phyloP scores from a whole-genome alignment of 2,888 invertebrate species.

The Cantharis nigra region DNA sequence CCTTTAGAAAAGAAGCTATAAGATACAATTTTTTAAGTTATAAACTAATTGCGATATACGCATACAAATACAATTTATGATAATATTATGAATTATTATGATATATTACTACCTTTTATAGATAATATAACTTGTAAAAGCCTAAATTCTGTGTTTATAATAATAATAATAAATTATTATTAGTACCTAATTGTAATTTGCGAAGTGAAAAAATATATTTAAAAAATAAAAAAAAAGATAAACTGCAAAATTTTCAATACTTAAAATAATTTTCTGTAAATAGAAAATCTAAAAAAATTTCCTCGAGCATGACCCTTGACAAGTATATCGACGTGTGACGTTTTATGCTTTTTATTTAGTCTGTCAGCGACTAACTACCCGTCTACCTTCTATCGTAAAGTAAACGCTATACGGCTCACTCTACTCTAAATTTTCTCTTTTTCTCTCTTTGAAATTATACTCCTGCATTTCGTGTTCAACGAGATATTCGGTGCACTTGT shows the following conservation, averaged over 20 bases:
- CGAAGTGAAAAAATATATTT: too few species aligned
- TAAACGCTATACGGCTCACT: neutral
- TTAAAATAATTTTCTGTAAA: neutral
- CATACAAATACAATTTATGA: neutral
- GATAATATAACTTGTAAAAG: too few species aligned
- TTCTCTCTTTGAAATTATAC: neutral
- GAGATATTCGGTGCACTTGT: slow-evolving; percentile 9
- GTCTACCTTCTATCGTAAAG: neutral
- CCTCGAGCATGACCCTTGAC: neutral
- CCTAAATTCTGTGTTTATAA: too few species aligned
- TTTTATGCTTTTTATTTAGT: neutral
- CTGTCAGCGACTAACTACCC: neutral
- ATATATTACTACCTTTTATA: too few species aligned
- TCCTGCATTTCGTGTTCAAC: slow-evolving; percentile 7
- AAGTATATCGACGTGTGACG: neutral
- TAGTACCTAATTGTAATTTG: too few species aligned
- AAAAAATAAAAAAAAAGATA: too few species aligned
- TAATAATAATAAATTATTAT: too few species aligned
- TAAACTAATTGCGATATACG: neutral
- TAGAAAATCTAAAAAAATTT: neutral
- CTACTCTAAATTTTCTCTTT: neutral
- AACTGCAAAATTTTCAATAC: neutral
- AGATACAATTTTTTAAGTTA: neutral
- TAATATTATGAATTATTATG: too few species aligned
- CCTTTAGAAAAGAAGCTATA: neutral